Evolutionary conservation across 2,888 invertebrate genomes (phyloP).

Genomic region (Helleia helle): DNA sequence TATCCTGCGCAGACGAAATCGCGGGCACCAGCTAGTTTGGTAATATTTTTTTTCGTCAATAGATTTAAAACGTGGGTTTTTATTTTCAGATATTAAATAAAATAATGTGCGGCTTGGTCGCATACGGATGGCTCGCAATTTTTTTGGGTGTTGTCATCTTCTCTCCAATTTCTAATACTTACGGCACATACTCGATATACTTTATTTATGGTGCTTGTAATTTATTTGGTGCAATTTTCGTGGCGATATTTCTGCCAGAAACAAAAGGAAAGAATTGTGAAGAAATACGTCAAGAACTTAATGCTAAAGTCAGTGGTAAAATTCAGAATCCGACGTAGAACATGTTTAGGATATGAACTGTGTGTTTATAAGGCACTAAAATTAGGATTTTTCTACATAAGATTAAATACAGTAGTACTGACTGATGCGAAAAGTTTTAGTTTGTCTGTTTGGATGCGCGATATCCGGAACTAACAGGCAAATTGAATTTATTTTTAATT

Average conservation of each 20-base stretch:
- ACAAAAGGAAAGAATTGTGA: slow-evolving; percentile 43
- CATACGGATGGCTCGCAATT: slow-evolving; percentile 42
- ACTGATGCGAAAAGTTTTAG: no score
- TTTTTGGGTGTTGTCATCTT: slow-evolving; percentile 29
- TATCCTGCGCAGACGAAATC: no score
- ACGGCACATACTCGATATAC: slow-evolving; percentile 37
- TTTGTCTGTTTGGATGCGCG: no score
- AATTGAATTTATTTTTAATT: no score
- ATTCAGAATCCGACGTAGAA: background rate
- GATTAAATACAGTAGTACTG: no score
- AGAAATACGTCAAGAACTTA: slow-evolving; percentile 23
- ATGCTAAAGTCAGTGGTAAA: background rate
- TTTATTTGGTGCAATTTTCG: slow-evolving; percentile 28
- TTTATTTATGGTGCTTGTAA: slow-evolving; percentile 35
- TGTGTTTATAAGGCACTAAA: no score
- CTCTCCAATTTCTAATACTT: slow-evolving; percentile 19
- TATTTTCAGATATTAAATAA: slow-evolving; percentile 43
- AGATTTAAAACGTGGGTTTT: no score
- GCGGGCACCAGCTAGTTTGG: no score
- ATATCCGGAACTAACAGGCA: no score
- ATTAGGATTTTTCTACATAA: no score
- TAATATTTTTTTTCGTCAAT: no score
- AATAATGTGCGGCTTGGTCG: slow-evolving; percentile 37
- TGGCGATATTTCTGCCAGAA: slow-evolving; percentile 37
- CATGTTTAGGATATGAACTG: no score